Evolutionary conservation across 2,797 vertebrate species (phyloP), one percentile per base, ranked within the genome.

Genomic region (Falco cherrug): DNA sequence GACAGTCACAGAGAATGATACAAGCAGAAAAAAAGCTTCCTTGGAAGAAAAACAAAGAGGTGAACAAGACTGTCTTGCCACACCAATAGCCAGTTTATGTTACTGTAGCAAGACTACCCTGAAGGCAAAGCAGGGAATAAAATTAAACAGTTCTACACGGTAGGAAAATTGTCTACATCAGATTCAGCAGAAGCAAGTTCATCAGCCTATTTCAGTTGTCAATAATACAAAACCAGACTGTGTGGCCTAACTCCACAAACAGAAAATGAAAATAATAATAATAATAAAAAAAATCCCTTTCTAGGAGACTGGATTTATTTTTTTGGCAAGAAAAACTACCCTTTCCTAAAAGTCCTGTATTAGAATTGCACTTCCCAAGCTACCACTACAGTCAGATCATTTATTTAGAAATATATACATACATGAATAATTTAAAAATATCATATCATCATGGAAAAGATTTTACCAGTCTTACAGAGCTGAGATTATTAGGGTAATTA

Each of bases 151-250:
- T 92, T 84, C 73, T 92, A 41, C 3, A 4, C 21, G 22, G 53
- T 89, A 71, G 29, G 26, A 87, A 84, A 93, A 81, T 89, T 63
- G 25, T 67, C 83, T 45, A 57, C n/a, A 87, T 53, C 35, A 81
- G n/a, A 88, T 61, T 82, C 47, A 89, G 37, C 59, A 83, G 81
- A 93, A 89, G 25, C n/a, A 73, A 81, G 48, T 75, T 84, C 57
- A 81, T 78, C 67, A 88, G 71, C 51, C 79, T 63, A 9, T 89
- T 87, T 85, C 82, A 74, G 28, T 74, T 93, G 78, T 95, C 71
- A 80, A 70, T 51, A 89, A 64, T 25, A 79, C 19, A 76, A 86
- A 90, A 85, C 11, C 15, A 74, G 47, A 48, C 75, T 85, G 53
- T 80, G 87, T 64, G 60, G 60, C 91, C 68, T 80, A 89, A 63